These are phyloP conservation scores for Eilema griseolum DNA, from an alignment of 2,888 invertebrate genomes.

Conservation along the genomic window DNA sequence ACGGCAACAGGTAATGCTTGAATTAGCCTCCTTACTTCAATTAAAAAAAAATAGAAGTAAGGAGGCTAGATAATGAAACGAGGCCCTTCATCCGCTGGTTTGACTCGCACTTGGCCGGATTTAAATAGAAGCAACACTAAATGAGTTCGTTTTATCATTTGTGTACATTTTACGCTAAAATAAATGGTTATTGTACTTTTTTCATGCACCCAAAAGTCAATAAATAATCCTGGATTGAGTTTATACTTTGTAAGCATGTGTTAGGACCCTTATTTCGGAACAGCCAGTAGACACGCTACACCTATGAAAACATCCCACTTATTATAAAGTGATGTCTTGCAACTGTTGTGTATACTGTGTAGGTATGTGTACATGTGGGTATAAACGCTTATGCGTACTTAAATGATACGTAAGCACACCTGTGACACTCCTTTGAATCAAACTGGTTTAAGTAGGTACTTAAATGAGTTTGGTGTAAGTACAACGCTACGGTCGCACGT, in stretches of 20 bases:
- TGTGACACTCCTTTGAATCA: conserved; percentile 12
- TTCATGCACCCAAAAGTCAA: background rate
- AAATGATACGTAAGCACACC: conserved; percentile 18
- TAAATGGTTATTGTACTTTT: no score
- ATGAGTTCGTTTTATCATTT: no score
- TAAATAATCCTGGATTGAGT: background rate
- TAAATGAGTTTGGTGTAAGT: background rate
- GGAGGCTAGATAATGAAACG: no score
- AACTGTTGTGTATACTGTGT: background rate
- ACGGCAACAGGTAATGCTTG: no score
- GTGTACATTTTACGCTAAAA: no score
- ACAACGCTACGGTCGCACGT: background rate
- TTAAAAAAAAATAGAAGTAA: no score
- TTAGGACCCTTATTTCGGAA: background rate
- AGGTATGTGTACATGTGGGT: no score
- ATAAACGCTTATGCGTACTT: conserved; percentile 1
- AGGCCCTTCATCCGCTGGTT: no score
- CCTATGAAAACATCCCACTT: background rate
- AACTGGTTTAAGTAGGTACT: background rate
- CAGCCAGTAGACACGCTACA: background rate
- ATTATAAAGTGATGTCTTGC: background rate
- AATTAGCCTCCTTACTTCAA: no score
- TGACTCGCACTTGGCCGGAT: no score
- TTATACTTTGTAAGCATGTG: background rate
- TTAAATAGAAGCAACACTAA: no score